Evolutionary conservation across 2,888 invertebrate genomes (phyloP).

Genomic region (Cordilura impudica): DNA sequence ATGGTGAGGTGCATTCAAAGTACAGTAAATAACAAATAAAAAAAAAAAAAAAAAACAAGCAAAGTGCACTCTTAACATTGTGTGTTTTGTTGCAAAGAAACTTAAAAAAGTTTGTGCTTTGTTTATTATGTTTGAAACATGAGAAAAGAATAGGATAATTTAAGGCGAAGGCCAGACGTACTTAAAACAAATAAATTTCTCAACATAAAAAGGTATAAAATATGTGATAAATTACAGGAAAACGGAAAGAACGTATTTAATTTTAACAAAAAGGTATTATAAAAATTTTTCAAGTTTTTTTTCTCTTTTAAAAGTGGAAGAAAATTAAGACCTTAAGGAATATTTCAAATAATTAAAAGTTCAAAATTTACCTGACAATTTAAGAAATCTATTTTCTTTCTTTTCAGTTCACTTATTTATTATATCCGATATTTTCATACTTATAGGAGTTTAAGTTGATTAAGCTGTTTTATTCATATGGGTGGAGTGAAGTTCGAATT

Average conservation of each 20-base stretch:
- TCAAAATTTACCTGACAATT: too few relatives aligned
- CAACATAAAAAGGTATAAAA: conserved; percentile 22
- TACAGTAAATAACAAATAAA: conserved; percentile 38
- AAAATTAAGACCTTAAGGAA: too few relatives aligned
- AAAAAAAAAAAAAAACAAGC: conserved; percentile 42
- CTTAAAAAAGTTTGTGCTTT: conserved; percentile 41
- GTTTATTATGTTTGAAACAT: conserved; percentile 8
- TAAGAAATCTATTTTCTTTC: too few relatives aligned
- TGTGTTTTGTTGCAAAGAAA: conserved; percentile 45
- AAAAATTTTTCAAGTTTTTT: too few relatives aligned
- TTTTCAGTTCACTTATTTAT: too few relatives aligned
- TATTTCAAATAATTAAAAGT: too few relatives aligned
- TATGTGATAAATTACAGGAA: conserved; percentile 37
- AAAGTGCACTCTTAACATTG: conserved; percentile 59
- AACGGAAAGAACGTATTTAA: conserved; percentile 11
- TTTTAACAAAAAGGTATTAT: not conserved
- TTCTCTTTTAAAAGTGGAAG: too few relatives aligned
- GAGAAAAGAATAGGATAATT: conserved; percentile 52
- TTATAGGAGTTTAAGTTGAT: too few relatives aligned
- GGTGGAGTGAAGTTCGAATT: too few relatives aligned
- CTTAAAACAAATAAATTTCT: conserved; percentile 22
- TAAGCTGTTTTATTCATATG: too few relatives aligned
- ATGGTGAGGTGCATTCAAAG: conserved; percentile 36
- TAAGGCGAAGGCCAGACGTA: conserved; percentile 60
- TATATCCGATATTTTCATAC: too few relatives aligned